A percentile compares a stretch with the other conserved stretches of the same genome.
Evolutionary conservation across 2,888 invertebrate species (phyloP).

Genomic region (Alviniconcha strummeri): DNA sequence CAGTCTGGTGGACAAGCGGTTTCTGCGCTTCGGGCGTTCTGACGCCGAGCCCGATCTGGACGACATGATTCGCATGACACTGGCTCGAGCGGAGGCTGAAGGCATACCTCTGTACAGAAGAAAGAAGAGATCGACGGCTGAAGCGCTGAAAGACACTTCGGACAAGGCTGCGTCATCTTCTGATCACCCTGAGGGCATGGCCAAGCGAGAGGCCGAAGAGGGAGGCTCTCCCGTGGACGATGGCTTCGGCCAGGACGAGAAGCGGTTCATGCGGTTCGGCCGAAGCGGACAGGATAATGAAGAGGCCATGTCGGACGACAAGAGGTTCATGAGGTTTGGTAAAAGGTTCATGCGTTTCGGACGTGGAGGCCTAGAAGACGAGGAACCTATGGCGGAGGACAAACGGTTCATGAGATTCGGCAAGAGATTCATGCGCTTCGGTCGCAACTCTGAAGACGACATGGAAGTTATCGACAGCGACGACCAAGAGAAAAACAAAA

Average conservation of each 20-base stretch:
- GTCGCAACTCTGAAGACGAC: conserved; percentile 38
- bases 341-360: conserved; percentile 63
- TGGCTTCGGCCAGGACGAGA: conserved; percentile 59
- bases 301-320: conserved; percentile 47
- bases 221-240: conserved; percentile 44
- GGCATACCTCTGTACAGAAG: conserved; percentile 32
- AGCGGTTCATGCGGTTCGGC: conserved; percentile 55
- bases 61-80: conserved; percentile 46
- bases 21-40: conserved; percentile 60
- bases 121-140: conserved; percentile 32
- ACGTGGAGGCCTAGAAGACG: conserved; percentile 35
- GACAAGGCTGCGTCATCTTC: conserved; percentile 37
- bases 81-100: conserved; percentile 30
- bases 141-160: conserved; percentile 21
- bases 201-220: conserved; percentile 43
- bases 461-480: conserved; percentile 20
- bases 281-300: conserved; percentile 45
- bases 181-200: conserved; percentile 43
- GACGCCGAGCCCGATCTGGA: conserved; percentile 44
- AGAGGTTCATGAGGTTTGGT: conserved; percentile 50
- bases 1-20: conserved; percentile 47
- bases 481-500: conserved; percentile 39
- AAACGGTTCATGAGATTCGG: conserved; percentile 63
- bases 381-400: conserved; percentile 33
- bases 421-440: conserved; percentile 65